Evolutionary conservation across 2,113 vertebrate species (phyloP).

Genomic region (Plecotus auritus): DNA sequence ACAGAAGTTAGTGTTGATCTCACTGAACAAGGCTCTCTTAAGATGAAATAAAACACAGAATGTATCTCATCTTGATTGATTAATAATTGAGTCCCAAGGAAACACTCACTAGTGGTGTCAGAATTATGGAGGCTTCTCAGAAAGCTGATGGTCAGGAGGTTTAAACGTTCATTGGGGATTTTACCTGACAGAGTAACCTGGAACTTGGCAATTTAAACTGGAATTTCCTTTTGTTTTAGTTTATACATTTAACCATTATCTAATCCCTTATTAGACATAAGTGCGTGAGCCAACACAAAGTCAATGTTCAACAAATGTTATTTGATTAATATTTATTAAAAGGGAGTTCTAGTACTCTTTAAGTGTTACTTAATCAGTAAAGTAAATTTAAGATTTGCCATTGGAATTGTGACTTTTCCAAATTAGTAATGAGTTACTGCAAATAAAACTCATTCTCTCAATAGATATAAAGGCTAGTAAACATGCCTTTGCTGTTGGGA

Average conservation of each 20-base stretch:
- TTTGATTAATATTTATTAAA: neutral
- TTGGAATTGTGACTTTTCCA: neutral
- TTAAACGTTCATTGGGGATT: conserved; percentile 1
- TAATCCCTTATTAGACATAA: neutral
- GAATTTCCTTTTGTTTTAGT: neutral
- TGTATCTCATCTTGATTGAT: neutral
- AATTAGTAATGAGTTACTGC: neutral
- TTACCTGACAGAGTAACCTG: neutral
- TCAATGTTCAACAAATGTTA: neutral
- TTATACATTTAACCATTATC: neutral
- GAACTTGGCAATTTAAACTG: neutral
- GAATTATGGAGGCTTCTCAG: neutral
- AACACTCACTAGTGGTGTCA: neutral
- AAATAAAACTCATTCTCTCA: neutral
- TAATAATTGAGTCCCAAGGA: neutral
- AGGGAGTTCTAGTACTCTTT: neutral
- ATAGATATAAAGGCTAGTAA: neutral
- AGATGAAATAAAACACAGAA: conserved; percentile 43
- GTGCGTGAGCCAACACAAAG: neutral
- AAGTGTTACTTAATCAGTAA: neutral
- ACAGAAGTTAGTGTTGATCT: neutral
- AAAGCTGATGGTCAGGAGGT: neutral
- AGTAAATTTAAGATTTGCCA: neutral
- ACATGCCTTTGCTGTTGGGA: neutral
- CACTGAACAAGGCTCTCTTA: neutral